Base-by-base conservation (phyloP, 2,888 invertebrate species). In the Troides oblongomaculatus region DNA sequence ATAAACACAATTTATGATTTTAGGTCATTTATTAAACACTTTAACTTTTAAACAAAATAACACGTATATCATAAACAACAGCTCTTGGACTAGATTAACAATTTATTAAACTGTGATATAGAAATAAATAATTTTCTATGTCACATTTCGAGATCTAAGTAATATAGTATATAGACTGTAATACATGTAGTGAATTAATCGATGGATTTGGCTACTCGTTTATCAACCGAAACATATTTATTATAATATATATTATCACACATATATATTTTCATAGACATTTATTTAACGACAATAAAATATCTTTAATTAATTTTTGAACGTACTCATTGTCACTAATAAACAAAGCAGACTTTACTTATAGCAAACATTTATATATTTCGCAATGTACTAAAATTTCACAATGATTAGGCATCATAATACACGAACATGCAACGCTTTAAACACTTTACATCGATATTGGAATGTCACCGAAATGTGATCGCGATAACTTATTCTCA, bases 31-130 rank as follows among this genome's bases (percentile, higher is more conserved):
- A 76, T 79, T 79, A 78, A 73, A 73, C 74, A 78, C 65, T 79
- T 82, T 78, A 73, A 76, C 64, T 71, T 78, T 75, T 75, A 75
- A 76, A 80, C 81, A 81, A 84, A 84, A 84, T 84, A 88, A 90
- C 86, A 89, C 84, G 82, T 81, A 85, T 78, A 81, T 80, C 76
- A 70, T 85, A 84, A 85, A 88, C 81, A 87, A 86, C 88, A 88
- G 84, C 84, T 85, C 83, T 80, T 79, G 89, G 90, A 90, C 91
- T 91, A 90, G 90, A 89, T 84, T 87, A 90, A 90, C 90, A 88
- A 83, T 86, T 88, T 59, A 21, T 62, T 66, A 53, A 59, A 59
- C 64, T 50, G 58, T 60, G 23, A 63, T 63, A 30, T 68, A 8
- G 23, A 12, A 56, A 7, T 56, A 56, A 14, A 12, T n/a, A 23